Base-by-base conservation (phyloP, 2,797 vertebrate species). In the Loris lydekkerianus region DNA sequence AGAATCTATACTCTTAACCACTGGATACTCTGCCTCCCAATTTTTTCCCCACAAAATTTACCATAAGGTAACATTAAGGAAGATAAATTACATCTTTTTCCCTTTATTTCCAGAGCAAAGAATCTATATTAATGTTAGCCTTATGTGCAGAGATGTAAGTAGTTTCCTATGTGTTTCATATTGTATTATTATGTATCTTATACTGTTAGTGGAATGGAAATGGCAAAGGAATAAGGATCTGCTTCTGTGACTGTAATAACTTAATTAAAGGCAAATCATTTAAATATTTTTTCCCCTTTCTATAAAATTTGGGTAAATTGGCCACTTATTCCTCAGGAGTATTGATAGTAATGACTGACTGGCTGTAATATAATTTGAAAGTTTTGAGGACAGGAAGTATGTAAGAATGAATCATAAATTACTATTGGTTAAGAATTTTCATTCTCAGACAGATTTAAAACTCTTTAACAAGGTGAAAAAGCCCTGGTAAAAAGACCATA, bases 271-370 rank as follows among this genome's bases (percentile, higher is more conserved):
- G 37, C 40, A 94, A 87, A 96, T 72, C 63, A 94, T 89, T 85
- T 94, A 78, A 83, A 90, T 82, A 80, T 18, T 91, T 86, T 81
- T 82, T 84, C 21, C 70, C 67, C n/a, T 92, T 96, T 92, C 83
- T 89, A 93, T 67, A 43, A 96, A 94, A 93, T 88, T 75, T 46
- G 86, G 34, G 86, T 93, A 95, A 96, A 91, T 77, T 97, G 65
- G 20, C 40, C 83, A 96, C 85, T 96, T 94, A 93, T 80, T 96
- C 94, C 60, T 96, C 92, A 94, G 61, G 63, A 43, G 72, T 92
- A 95, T 89, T 96, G 83, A 77, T 95, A 96, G 89, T 95, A 97
- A 96, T 94, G 83, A 96, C 27, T 93, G 78, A 94, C 34, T 96
- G 80, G 13, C 9, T 89, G 2, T 91, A 94, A 94, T 81, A 96